Conservation (phyloP, 2,888 invertebrate species). For the Piscicola geometra region DNA sequence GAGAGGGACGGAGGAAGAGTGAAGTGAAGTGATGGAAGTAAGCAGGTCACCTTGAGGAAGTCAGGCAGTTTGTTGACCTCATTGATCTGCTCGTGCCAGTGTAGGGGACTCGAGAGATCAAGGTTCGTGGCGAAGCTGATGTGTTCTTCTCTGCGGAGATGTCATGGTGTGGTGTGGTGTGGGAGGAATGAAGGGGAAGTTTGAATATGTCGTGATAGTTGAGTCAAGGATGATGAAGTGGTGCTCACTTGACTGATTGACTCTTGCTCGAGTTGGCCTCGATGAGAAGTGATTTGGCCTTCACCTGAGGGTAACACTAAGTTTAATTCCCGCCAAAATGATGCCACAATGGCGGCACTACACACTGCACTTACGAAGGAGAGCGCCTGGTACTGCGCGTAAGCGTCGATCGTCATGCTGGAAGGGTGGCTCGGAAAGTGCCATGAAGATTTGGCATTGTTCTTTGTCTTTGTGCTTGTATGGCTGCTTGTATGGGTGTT, state of each 20-base stretch:
- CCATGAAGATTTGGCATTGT: constrained; percentile 15
- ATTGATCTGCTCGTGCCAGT: constrained; percentile 87
- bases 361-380: constrained; percentile 84
- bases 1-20: too few relatives aligned
- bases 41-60: constrained; percentile 68
- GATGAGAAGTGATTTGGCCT: constrained; percentile 44
- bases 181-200: too few relatives aligned
- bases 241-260: constrained; percentile 16
- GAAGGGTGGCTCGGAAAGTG: constrained; percentile 31
- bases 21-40: too few relatives aligned
- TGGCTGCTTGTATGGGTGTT: neutral
- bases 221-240: constrained; percentile 73
- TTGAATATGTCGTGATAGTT: neutral
- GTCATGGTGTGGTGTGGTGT: constrained; percentile 46
- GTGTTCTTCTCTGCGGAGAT: constrained; percentile 38
- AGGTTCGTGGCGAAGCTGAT: constrained; percentile 95
- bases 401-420: constrained; percentile 25
- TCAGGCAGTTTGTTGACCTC: constrained; percentile 94
- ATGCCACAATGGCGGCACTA: too few relatives aligned
- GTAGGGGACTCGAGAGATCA: constrained; percentile 92
- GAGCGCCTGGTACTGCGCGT: constrained; percentile 96
- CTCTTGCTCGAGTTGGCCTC: too few relatives aligned
- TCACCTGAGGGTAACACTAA: constrained; percentile 60
- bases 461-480: neutral
- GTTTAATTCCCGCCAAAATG: constrained; percentile 65